Percentiles rank a stretch among this genome's conserved stretches.
Conservation (phyloP, 1,140 invertebrate species). For the Drosophila jambulina region DNA sequence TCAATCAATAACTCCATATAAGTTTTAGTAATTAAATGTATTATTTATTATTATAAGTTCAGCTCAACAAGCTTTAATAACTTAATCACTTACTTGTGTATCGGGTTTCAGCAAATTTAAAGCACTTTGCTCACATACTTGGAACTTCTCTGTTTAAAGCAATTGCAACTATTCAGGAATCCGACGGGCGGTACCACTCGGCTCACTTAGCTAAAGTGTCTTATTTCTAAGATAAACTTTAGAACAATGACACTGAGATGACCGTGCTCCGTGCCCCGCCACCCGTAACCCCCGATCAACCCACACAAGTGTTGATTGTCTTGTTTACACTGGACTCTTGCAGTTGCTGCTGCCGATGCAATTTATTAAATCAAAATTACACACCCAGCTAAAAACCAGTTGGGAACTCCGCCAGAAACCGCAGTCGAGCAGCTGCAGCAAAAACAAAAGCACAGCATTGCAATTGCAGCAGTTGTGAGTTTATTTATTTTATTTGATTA, state of each 20-base stretch:
- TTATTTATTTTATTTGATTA: slow-evolving; percentile 78
- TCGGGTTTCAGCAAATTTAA: slow-evolving; percentile 1
- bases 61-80: background rate
- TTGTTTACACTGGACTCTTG: slow-evolving; percentile 67
- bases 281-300: slow-evolving; percentile 11
- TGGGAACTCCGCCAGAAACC: slow-evolving; percentile 36
- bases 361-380: slow-evolving; percentile 79
- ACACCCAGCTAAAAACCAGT: slow-evolving; percentile 64
- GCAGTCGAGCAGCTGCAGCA: slow-evolving; percentile 33
- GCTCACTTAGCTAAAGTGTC: slow-evolving; percentile 59
- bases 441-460: slow-evolving; percentile 46
- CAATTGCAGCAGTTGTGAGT: slow-evolving; percentile 50
- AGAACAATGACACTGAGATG: slow-evolving; percentile 67
- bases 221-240: slow-evolving; percentile 72
- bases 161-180: slow-evolving; percentile 13
- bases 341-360: slow-evolving; percentile 38
- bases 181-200: slow-evolving; percentile 5
- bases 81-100: slow-evolving; percentile 4
- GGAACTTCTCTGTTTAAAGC: slow-evolving; percentile 10
- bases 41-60: background rate
- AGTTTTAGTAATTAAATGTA: background rate
- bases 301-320: slow-evolving; percentile 71
- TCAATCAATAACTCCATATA: background rate
- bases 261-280: slow-evolving; percentile 19
- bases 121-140: slow-evolving; percentile 11